Percentiles rank a stretch among this genome's conserved stretches.
phyloP scores from a whole-genome alignment of 2,888 invertebrate genomes.

The Euclidia mi region DNA sequence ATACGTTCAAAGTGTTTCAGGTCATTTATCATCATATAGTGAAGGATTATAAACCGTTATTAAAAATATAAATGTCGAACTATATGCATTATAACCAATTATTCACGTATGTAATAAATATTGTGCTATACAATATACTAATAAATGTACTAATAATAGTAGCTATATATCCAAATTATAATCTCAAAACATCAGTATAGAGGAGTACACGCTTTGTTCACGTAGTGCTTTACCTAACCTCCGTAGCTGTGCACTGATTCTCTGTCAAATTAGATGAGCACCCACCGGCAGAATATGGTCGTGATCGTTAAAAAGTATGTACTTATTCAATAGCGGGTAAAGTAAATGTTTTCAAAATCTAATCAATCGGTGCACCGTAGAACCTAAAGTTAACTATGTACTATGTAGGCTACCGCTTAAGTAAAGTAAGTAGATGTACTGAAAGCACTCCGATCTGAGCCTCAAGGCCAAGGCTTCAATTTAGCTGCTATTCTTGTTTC shows the following conservation, averaged over 20 bases:
- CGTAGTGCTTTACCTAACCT: slow-evolving; percentile 73
- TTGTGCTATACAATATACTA: slow-evolving; percentile 41
- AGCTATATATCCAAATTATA: slow-evolving; percentile 56
- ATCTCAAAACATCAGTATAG: slow-evolving; percentile 41
- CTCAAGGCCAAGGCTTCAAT: slow-evolving; percentile 1
- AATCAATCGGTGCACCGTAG: slow-evolving; percentile 68
- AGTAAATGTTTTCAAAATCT: slow-evolving; percentile 45
- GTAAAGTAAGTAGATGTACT: slow-evolving; percentile 43
- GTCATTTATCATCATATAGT: slow-evolving; percentile 21
- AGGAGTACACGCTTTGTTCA: slow-evolving; percentile 58
- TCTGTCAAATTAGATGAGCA: slow-evolving; percentile 67
- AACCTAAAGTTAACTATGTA: slow-evolving; percentile 55
- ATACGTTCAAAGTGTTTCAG: slow-evolving; percentile 33
- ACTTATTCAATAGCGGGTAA: slow-evolving; percentile 54
- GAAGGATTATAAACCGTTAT: slow-evolving; percentile 31
- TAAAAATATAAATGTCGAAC: slow-evolving; percentile 30
- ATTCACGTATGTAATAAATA: slow-evolving; percentile 52
- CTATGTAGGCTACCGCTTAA: slow-evolving; percentile 58
- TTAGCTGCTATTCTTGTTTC: slow-evolving; percentile 4
- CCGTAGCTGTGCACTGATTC: slow-evolving; percentile 74
- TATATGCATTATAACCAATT: slow-evolving; percentile 55
- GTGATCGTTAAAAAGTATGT: slow-evolving; percentile 43
- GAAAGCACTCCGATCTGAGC: slow-evolving; percentile 9
- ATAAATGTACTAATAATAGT: slow-evolving; percentile 65
- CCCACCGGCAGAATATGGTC: slow-evolving; percentile 47